Conservation (phyloP, 2,113 vertebrate genomes). For the rabbit (Oryctolagus cuniculus) region DNA sequence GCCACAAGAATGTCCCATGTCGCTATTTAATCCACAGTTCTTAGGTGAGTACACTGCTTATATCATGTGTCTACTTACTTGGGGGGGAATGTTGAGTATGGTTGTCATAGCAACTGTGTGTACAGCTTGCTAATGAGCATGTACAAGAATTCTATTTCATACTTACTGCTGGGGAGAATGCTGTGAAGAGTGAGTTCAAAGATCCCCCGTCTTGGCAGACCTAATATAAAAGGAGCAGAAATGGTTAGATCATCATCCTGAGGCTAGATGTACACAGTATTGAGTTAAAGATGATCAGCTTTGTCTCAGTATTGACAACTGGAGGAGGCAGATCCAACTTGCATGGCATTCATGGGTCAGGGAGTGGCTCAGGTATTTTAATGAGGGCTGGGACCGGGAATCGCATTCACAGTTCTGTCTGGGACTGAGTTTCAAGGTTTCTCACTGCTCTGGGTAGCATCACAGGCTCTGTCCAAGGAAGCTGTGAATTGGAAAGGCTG, state of each 20-base stretch:
- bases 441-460: not conserved
- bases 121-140: not conserved
- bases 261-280: not conserved
- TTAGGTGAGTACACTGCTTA: constrained; percentile 13
- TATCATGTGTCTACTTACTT: not conserved
- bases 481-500: not conserved
- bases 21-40: constrained; percentile 12
- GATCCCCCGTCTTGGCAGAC: not conserved
- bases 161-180: not conserved
- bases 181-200: constrained; percentile 16
- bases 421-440: not conserved
- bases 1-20: not conserved
- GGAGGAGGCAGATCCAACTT: not conserved
- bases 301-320: not conserved
- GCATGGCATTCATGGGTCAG: not conserved
- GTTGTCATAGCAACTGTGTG: not conserved
- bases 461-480: not conserved
- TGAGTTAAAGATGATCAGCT: not conserved
- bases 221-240: constrained; percentile 36
- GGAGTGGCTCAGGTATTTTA: not conserved
- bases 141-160: constrained; percentile 21
- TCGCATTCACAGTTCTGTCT: not conserved
- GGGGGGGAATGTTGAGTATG: not conserved
- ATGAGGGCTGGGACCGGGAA: not conserved
- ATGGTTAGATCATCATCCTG: not conserved